Percentiles rank a stretch among this genome's conserved stretches.
Conservation (phyloP, 2,113 vertebrate genomes). For the Sylvia atricapilla region DNA sequence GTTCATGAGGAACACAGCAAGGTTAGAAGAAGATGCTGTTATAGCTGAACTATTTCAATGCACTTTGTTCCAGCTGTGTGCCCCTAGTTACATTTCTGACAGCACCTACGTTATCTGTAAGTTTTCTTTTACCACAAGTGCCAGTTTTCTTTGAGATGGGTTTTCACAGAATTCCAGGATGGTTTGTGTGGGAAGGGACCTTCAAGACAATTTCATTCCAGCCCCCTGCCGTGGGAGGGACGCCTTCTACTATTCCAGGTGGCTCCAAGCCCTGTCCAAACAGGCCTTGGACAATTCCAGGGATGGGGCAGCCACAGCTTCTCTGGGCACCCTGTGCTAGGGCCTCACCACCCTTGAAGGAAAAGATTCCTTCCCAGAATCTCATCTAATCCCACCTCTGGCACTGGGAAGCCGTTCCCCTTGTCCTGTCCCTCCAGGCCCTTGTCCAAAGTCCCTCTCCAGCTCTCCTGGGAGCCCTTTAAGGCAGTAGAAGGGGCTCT, state of each 20-base stretch:
- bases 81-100: background rate
- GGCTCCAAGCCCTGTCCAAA: background rate
- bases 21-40: too few relatives aligned
- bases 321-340: background rate
- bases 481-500: background rate
- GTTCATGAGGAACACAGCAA: background rate
- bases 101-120: background rate
- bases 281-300: background rate
- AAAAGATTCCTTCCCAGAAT: background rate
- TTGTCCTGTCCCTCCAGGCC: background rate
- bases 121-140: background rate
- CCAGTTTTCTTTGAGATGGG: background rate
- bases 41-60: rapidly evolving
- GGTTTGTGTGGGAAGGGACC: background rate
- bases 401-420: background rate
- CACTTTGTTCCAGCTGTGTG: background rate
- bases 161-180: background rate
- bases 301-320: background rate
- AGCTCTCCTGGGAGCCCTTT: background rate
- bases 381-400: rapidly evolving
- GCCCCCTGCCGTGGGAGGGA: background rate
- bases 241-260: background rate
- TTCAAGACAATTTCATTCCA: background rate
- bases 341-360: too few relatives aligned
- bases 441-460: background rate